Conservation (phyloP, 37 sponge, comb jelly and placozoan genomes). For the Theonella swinhoei region DNA sequence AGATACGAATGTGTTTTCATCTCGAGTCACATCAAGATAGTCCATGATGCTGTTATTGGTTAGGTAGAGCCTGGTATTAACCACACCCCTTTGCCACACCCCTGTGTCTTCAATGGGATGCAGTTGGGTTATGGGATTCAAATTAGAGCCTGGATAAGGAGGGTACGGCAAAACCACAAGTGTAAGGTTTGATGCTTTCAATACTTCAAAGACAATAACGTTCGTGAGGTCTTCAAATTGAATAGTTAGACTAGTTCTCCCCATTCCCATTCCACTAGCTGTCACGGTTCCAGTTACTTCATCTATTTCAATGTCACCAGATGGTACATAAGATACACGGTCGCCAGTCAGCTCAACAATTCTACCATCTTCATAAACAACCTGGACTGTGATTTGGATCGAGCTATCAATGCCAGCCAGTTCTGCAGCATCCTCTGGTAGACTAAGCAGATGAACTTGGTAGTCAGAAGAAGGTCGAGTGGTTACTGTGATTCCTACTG, state of each 20-base stretch:
- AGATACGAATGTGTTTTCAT: neutral
- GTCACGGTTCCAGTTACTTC: conserved; percentile 9
- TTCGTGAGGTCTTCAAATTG: neutral
- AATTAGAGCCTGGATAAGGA: conserved; percentile 28
- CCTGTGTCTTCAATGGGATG: conserved; percentile 21
- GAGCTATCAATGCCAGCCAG: conserved; percentile 20
- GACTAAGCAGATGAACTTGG: conserved; percentile 3
- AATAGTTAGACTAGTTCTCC: neutral
- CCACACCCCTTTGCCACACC: conserved; percentile 35
- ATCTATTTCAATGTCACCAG: neutral
- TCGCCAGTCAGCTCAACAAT: conserved; percentile 35
- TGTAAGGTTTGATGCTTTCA: neutral
- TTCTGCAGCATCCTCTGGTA: conserved; percentile 9
- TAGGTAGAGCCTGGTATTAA: conserved; percentile 13
- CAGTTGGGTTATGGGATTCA: neutral
- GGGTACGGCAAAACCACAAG: conserved; percentile 46
- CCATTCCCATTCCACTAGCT: neutral
- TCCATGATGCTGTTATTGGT: conserved; percentile 4
- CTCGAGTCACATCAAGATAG: neutral
- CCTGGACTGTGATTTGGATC: neutral
- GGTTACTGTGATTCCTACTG: neutral
- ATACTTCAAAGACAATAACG: conserved; percentile 32
- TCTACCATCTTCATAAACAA: conserved; percentile 21
- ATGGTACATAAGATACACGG: neutral
- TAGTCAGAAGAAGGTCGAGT: conserved; percentile 16